Evolutionary conservation across 2,797 vertebrate species (phyloP), one percentile per base, ranked within the genome.

Genomic region (Falco rusticolus): DNA sequence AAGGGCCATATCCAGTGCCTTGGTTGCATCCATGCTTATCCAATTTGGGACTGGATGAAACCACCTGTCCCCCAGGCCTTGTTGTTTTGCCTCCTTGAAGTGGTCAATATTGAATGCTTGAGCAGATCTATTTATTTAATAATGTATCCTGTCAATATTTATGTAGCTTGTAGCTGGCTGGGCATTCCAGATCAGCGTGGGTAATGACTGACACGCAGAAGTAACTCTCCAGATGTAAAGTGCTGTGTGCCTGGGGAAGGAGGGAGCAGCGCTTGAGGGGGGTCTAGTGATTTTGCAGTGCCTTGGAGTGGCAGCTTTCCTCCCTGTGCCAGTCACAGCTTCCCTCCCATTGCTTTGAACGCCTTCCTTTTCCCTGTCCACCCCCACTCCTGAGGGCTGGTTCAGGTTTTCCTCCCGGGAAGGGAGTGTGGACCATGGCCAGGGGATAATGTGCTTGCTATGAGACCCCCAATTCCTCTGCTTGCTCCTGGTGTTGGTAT

Each of bases 121-220:
- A 85, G 70, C 54, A 63, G 90, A 81, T 66, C 50, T 88, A 71
- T 91, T 92, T 89, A 88, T 94, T 90, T 90, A 88, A 72, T 82
- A 90, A 53, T 1, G 13, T 26, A 17, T 61, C 74, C 37, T 66
- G 83, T 82, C 88, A 66, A 82, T 95, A 94, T 93, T 93, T 84
- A 84, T 56, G 77, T 56, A 79, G 93, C 70, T 57, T n/a, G 89
- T 11, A 61, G 78, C 54, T 54, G 83, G 43, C 72, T 82, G 77
- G 66, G 24, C 39, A 14, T 37, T 92, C 47, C 61, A 9, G 76
- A 56, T 53, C 51, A 7, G 39, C 0, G 9, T 78, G 66, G 37
- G 72, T 15, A 45, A 45, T 45, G 85, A 88, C 33, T 90, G 89
- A 71, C 0, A 3, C 41, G 84, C 93, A 76, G 61, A 72, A 66